A percentile compares a stretch with the other conserved stretches of the same genome.
phyloP scores from a whole-genome alignment of 2,113 vertebrate genomes.

The Hirundichthys speculiger region DNA sequence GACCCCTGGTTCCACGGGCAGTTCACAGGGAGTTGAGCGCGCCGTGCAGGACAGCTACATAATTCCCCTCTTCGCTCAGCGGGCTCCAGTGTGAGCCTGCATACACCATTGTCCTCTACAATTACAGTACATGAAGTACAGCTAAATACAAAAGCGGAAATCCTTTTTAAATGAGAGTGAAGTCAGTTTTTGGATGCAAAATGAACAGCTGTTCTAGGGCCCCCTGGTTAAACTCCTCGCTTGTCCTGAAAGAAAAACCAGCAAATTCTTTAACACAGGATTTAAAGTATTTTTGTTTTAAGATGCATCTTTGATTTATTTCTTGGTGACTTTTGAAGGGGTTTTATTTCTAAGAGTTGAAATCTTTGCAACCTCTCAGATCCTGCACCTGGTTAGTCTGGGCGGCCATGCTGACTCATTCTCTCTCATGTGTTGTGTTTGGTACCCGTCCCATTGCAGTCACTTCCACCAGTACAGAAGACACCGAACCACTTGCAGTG shows the following conservation, averaged over 20 bases:
- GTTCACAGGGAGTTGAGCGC: constrained; percentile 72
- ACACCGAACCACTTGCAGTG: no score
- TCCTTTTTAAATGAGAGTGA: constrained; percentile 42
- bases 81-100: constrained; percentile 40
- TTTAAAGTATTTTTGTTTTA: no score
- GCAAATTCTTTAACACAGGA: not conserved
- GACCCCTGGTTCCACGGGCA: constrained; percentile 59
- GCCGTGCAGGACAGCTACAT: constrained; percentile 43
- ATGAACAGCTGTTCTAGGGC: constrained; percentile 1
- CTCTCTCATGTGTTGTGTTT: no score
- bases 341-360: no score
- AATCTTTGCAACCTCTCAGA: no score
- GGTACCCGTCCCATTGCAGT: no score
- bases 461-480: no score
- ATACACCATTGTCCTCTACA: constrained; percentile 23
- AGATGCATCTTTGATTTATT: no score
- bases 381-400: no score
- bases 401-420: no score
- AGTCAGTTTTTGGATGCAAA: constrained; percentile 22
- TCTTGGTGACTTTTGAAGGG: no score
- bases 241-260: constrained; percentile 2
- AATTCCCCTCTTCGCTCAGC: constrained; percentile 53
- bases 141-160: constrained; percentile 22
- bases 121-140: constrained; percentile 20
- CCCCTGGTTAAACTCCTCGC: not conserved